Evolutionary conservation across 1,140 invertebrate genomes (phyloP), one percentile per base, ranked within the genome.

Genomic region (Tribolium castaneum): DNA sequence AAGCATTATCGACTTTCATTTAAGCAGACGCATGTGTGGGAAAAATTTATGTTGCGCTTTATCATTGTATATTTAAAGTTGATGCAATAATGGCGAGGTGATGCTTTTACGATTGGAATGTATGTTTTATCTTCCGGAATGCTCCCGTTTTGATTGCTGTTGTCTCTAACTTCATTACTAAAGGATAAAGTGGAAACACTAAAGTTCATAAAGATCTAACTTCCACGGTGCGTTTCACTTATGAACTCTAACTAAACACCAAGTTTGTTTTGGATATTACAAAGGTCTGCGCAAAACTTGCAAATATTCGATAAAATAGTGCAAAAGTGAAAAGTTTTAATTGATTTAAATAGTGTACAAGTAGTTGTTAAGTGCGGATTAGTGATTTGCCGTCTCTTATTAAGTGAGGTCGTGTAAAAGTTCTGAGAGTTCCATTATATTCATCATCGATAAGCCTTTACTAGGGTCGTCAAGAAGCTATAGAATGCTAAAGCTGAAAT

Each of bases 111-210:
- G 19, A 75, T 59, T 59, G 72, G 30, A 75, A 75, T 56, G 71
- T 73, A 75, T 75, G 72, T 75, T 75, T 75, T 75, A 59, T 75
- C 52, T 75, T 59, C 51, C 50, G 72, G 51, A 75, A 75, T 59
- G 51, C 39, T 75, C 52, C 52, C 52, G 39, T 75, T 75, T 75
- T 75, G 72, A 75, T 75, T 75, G 72, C 72, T 75, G 72, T 75
- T 75, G 72, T 75, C 72, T 75, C 72, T 75, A 75, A 75, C 72
- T 75, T 75, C 72, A 75, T 75, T 75, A 75, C 50, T 75, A 22
- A 52, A 56, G 72, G 72, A 75, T 75, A 75, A 75, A 75, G 72
- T 75, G 51, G 72, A 75, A 75, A 75, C 72, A 73, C 49, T 75
- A 75, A 75, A 75, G 72, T 75, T 75, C 51, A 75, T 75, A 56